Base-by-base conservation (phyloP, 2,113 vertebrate genomes). In the Centropristis striata region DNA sequence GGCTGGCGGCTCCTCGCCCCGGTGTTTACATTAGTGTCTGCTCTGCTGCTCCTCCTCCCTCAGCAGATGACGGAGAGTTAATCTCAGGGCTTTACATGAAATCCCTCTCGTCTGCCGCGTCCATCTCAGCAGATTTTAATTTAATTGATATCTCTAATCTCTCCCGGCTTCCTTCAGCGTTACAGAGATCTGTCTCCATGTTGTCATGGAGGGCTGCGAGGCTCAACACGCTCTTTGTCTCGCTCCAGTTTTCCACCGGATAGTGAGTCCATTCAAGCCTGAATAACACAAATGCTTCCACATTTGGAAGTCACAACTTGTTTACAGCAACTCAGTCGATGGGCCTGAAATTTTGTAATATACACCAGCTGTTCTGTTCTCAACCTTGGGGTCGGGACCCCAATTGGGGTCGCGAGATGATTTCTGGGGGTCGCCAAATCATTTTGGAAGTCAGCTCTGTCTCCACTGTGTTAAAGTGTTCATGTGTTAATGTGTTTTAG, bases 11-110 rank as follows among this genome's bases (percentile, higher is more conserved):
- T 77, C 27, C 49, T 85, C 80, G 55, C 46, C 54, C 83, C 9
- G 20, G 54, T 91, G 76, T 88, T 85, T 90, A 85, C 61, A 23
- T 75, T 74, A 70, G 44, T 47, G 80, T 85, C 80, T 21, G 60
- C 32, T 55, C 12, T 21, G 58, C 46, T 71, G 83, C 80, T 85
- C 72, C 66, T 14, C 28, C 44, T 47, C 77, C 25, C 53, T 10
- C 61, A 27, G 54, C 27, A 69, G 83, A 78, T 65, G 71, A 75
- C 20, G 25, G 15, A 27, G 68, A 71, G 67, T 88, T 91, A 84
- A 91, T 90, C 87, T 83, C 65, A 0, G 18, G 61, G 81, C 59
- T 85, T 87, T 65, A 66, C 2, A 77, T 77, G 47, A 90, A 90
- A 82, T 78, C 83, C 83, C 55, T 28, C 67, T 64, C 36, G 41